Evolutionary conservation across 2,113 vertebrate species (phyloP).

Genomic region (Archocentrus centrarchus): DNA sequence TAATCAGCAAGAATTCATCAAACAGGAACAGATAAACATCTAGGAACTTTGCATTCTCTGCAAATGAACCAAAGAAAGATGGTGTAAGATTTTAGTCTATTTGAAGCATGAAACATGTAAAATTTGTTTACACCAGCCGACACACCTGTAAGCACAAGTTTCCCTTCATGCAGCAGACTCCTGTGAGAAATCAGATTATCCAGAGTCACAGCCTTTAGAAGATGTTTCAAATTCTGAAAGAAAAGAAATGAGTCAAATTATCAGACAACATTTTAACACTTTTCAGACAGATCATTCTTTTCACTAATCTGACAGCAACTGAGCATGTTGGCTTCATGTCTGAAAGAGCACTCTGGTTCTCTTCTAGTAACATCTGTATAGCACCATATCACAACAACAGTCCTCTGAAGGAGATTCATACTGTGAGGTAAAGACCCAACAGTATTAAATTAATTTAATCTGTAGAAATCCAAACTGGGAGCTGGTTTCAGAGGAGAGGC

Average conservation of each 20-base stretch:
- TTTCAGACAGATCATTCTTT: neutral
- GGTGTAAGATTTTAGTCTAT: neutral
- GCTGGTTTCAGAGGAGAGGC: neutral
- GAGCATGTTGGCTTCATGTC: neutral
- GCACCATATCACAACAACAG: neutral
- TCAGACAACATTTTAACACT: neutral
- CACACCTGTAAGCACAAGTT: conserved; percentile 86
- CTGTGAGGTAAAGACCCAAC: neutral
- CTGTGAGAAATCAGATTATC: conserved; percentile 89
- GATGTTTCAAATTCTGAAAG: conserved; percentile 87
- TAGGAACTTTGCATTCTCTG: conserved; percentile 88
- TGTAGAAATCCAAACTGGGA: neutral
- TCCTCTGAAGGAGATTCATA: neutral
- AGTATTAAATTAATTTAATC: neutral
- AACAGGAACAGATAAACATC: conserved; percentile 92
- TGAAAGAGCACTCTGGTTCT: neutral
- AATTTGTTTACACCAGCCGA: neutral
- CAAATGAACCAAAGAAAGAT: conserved; percentile 16
- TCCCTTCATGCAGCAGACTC: conserved; percentile 87
- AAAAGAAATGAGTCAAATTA: neutral
- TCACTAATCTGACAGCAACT: neutral
- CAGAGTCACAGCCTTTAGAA: conserved; percentile 85
- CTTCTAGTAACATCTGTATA: neutral
- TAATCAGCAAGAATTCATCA: conserved; percentile 91
- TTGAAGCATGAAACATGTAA: neutral